phyloP scores from a whole-genome alignment of 2,888 invertebrate species.

The Agrochola lota region DNA sequence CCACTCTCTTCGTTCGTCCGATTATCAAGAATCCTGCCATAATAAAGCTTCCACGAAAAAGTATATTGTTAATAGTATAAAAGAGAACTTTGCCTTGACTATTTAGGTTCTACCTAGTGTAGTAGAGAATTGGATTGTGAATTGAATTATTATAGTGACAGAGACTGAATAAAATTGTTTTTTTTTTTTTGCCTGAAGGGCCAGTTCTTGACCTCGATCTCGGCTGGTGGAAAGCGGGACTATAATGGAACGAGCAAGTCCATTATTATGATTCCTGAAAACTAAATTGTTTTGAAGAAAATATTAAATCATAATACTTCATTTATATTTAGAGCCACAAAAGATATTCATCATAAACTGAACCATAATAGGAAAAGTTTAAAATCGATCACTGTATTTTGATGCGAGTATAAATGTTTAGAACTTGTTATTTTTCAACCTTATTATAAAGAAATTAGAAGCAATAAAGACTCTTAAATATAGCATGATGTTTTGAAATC shows the following conservation, averaged over 20 bases:
- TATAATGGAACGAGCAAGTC: too few relatives aligned
- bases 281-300: background rate
- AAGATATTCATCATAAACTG: conserved; percentile 14
- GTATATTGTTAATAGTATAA: background rate
- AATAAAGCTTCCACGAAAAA: background rate
- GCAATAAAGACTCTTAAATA: background rate
- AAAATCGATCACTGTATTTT: conserved; percentile 30
- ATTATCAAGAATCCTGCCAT: background rate
- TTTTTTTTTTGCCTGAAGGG: too few relatives aligned
- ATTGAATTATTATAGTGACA: background rate
- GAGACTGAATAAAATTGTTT: background rate
- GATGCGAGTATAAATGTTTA: conserved; percentile 20
- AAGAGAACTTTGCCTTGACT: background rate
- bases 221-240: too few relatives aligned
- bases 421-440: conserved; percentile 10
- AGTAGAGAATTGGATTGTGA: background rate
- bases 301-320: background rate
- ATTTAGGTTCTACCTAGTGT: background rate
- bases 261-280: background rate
- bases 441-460: conserved; percentile 55
- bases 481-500: conserved; percentile 20
- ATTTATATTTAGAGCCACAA: background rate
- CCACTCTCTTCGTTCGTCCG: background rate
- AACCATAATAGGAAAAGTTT: conserved; percentile 32
- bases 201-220: too few relatives aligned